phyloP scores from a whole-genome alignment of 2,797 vertebrate species.

The Peromyscus eremicus region DNA sequence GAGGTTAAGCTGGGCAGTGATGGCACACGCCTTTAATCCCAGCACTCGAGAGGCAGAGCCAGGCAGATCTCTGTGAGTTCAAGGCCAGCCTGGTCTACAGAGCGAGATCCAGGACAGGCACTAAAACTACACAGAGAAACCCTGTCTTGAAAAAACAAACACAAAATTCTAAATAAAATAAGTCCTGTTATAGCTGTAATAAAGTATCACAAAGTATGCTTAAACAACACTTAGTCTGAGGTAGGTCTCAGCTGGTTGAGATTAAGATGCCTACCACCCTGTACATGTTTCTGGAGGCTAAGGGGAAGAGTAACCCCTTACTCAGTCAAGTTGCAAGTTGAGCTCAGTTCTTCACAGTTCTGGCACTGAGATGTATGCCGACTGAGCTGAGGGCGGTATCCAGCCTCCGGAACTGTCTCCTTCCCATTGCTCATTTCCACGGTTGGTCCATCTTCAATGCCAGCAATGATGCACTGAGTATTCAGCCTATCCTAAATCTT shows the following conservation, averaged over 20 bases:
- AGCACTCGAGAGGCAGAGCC: too few relatives aligned
- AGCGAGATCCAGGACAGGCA: too few relatives aligned
- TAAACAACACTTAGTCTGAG: background rate
- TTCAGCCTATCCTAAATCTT: background rate
- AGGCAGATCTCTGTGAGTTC: too few relatives aligned
- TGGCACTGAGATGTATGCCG: background rate
- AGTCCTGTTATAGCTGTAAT: background rate
- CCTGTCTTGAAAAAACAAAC: too few relatives aligned
- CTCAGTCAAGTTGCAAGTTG: background rate
- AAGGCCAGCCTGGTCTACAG: too few relatives aligned
- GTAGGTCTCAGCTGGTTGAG: background rate
- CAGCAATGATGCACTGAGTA: background rate
- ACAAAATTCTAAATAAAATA: background rate
- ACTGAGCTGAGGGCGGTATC: background rate
- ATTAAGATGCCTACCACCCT: background rate
- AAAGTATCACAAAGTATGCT: background rate
- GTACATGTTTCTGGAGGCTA: background rate
- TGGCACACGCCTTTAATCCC: too few relatives aligned
- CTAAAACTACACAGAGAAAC: too few relatives aligned
- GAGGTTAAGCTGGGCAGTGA: background rate
- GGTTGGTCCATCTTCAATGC: background rate
- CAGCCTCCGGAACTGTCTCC: background rate
- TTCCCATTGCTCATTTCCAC: background rate
- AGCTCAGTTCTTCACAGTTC: too few relatives aligned
- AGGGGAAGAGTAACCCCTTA: background rate